Percentiles rank a stretch among this genome's conserved stretches.
These are phyloP conservation scores for Habropoda laboriosa DNA, from an alignment of 1,140 invertebrate species.

Conservation along the genomic window DNA sequence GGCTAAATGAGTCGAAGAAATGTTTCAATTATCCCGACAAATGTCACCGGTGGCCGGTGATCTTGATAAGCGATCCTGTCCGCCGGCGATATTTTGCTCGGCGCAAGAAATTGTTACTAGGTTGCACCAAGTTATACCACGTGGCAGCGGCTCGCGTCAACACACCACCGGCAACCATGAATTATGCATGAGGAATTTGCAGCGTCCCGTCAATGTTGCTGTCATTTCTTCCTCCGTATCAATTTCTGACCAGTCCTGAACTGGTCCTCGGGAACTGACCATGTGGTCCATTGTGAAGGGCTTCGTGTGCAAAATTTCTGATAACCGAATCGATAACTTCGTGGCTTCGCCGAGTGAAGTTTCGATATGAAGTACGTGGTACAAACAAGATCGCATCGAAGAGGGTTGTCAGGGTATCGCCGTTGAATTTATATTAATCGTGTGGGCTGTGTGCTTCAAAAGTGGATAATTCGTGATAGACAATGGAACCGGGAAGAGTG, in stretches of 20 bases:
- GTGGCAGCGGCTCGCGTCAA: slow-evolving; percentile 40
- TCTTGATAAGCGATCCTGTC: slow-evolving; percentile 35
- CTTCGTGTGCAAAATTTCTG: no score
- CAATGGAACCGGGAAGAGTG: no score
- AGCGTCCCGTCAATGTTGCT: slow-evolving; percentile 37
- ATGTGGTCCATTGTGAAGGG: background rate
- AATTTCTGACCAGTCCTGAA: slow-evolving; percentile 24
- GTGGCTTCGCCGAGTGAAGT: no score
- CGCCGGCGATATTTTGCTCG: slow-evolving; percentile 24
- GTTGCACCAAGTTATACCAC: slow-evolving; percentile 30
- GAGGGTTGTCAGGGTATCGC: no score
- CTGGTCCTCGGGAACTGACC: background rate
- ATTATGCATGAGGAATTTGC: slow-evolving; percentile 49
- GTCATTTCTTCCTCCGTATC: slow-evolving; percentile 48
- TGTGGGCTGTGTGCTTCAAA: no score
- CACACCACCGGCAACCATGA: slow-evolving; percentile 31
- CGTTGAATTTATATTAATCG: no score
- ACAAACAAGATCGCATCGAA: no score
- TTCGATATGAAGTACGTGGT: no score
- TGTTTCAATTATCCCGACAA: slow-evolving; percentile 43
- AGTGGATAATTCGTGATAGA: no score
- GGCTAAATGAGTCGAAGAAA: slow-evolving; percentile 36
- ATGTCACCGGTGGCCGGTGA: slow-evolving; percentile 12
- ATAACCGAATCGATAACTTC: no score
- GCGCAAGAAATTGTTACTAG: slow-evolving; percentile 48